Percentiles rank a stretch among this genome's conserved stretches.
These are phyloP conservation scores for Drosophila oshimai DNA, from an alignment of 1,140 invertebrate species.

Conservation along the genomic window DNA sequence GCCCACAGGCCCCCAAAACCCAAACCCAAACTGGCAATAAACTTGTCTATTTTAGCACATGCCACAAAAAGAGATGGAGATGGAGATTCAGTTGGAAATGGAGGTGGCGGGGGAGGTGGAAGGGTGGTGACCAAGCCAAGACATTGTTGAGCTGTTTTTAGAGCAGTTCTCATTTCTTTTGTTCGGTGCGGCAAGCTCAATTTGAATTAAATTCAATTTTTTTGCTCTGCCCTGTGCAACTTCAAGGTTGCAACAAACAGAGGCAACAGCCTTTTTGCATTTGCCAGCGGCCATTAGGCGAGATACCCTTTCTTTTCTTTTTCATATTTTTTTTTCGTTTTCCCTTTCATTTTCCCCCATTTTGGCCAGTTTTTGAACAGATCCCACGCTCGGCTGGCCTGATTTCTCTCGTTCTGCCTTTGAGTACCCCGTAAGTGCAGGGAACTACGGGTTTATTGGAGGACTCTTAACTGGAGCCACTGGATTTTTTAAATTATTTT, in stretches of 20 bases:
- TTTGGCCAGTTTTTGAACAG: slow-evolving; percentile 16
- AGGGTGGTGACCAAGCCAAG: slow-evolving; percentile 52
- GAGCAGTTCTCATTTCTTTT: slow-evolving; percentile 41
- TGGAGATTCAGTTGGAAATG: not conserved
- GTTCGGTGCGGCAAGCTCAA: slow-evolving; percentile 52
- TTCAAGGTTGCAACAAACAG: slow-evolving; percentile 63
- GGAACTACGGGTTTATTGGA: too few relatives aligned
- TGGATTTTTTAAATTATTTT: too few relatives aligned
- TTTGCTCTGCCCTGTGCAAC: slow-evolving; percentile 6
- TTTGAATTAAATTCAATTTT: slow-evolving; percentile 79
- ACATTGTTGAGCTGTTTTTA: slow-evolving; percentile 43
- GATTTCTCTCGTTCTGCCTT: slow-evolving; percentile 24
- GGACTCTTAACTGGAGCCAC: too few relatives aligned
- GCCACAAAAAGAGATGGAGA: slow-evolving; percentile 21
- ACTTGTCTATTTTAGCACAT: slow-evolving; percentile 77
- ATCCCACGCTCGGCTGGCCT: slow-evolving; percentile 33
- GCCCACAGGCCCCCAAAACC: slow-evolving; percentile 63
- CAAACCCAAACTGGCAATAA: slow-evolving; percentile 80
- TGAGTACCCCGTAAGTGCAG: not conserved
- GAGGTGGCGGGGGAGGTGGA: not conserved
- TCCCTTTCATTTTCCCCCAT: not conserved
- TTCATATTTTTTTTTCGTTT: too few relatives aligned
- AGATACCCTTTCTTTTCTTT: too few relatives aligned
- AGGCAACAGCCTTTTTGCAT: slow-evolving; percentile 51
- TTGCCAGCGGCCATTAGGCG: slow-evolving; percentile 69